These are phyloP conservation scores for Sander lucioperca DNA, from an alignment of 2,113 vertebrate species.

Conservation along the genomic window DNA sequence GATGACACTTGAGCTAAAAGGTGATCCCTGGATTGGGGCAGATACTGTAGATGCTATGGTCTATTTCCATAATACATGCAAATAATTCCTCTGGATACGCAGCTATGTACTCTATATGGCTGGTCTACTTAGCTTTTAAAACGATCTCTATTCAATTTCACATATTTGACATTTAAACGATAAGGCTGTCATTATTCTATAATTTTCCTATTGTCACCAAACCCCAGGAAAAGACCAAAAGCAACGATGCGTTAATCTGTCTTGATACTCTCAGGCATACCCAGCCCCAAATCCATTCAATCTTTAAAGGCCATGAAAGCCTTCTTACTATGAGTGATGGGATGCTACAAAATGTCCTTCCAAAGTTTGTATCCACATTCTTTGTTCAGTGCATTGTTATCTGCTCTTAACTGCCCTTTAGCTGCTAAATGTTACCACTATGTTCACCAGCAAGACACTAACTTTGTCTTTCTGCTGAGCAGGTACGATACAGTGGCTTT, in stretches of 20 bases:
- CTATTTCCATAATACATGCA: conserved; percentile 18
- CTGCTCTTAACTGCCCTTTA: no score
- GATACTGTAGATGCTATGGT: conserved; percentile 7
- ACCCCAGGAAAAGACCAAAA: background rate
- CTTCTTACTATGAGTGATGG: background rate
- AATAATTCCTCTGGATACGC: background rate
- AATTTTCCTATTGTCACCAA: background rate
- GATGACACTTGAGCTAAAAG: conserved; percentile 61
- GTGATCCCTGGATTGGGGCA: conserved; percentile 29
- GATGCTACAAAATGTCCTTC: background rate
- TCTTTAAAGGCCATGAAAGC: background rate
- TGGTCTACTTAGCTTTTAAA: background rate
- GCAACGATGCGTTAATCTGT: background rate
- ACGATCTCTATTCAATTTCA: background rate
- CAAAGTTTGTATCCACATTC: background rate
- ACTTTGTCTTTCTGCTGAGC: no score
- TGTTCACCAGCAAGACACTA: no score
- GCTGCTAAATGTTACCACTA: no score
- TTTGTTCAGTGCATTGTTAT: no score
- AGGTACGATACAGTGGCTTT: no score
- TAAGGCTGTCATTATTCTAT: background rate
- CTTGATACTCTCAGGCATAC: background rate
- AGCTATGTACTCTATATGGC: background rate
- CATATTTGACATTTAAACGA: background rate
- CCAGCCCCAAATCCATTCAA: background rate